These are phyloP conservation scores for Agrypnia vestita DNA, from an alignment of 1,140 invertebrate genomes.

Conservation along the genomic window DNA sequence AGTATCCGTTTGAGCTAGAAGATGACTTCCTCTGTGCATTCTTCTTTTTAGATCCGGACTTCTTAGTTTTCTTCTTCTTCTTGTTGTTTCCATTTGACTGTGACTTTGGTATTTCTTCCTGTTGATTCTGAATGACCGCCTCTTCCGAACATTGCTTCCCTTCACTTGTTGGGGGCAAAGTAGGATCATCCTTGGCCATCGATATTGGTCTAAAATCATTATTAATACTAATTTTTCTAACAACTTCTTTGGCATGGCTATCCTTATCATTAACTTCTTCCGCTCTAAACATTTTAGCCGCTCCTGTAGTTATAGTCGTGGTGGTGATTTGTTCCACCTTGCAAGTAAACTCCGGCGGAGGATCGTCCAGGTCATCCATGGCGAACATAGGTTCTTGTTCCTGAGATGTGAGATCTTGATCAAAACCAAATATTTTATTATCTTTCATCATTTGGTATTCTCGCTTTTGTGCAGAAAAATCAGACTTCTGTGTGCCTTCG, in stretches of 20 bases:
- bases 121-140: slow-evolving; percentile 58
- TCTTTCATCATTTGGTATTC: slow-evolving; percentile 66
- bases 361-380: slow-evolving; percentile 78
- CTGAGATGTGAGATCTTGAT: slow-evolving; percentile 61
- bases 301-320: slow-evolving; percentile 28
- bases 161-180: slow-evolving; percentile 66
- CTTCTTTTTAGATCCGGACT: slow-evolving; percentile 85
- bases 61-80: slow-evolving; percentile 85
- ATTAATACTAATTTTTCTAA: slow-evolving; percentile 73
- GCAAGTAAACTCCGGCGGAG: slow-evolving; percentile 63
- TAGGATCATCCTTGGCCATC: slow-evolving; percentile 64
- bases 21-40: slow-evolving; percentile 81
- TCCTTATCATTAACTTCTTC: slow-evolving; percentile 67
- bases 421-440: slow-evolving; percentile 58
- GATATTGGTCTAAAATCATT: slow-evolving; percentile 77
- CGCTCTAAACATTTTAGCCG: slow-evolving; percentile 69
- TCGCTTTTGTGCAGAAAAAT: slow-evolving; percentile 67
- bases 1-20: slow-evolving; percentile 69
- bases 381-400: slow-evolving; percentile 78
- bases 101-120: slow-evolving; percentile 67
- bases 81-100: slow-evolving; percentile 74
- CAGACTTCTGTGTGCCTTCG: slow-evolving; percentile 70
- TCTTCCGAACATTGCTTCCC: slow-evolving; percentile 62
- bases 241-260: slow-evolving; percentile 68
- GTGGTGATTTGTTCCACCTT: slow-evolving; percentile 57